Evolutionary conservation across 2,888 invertebrate genomes (phyloP).

Genomic region (Ectropis crepuscularia): DNA sequence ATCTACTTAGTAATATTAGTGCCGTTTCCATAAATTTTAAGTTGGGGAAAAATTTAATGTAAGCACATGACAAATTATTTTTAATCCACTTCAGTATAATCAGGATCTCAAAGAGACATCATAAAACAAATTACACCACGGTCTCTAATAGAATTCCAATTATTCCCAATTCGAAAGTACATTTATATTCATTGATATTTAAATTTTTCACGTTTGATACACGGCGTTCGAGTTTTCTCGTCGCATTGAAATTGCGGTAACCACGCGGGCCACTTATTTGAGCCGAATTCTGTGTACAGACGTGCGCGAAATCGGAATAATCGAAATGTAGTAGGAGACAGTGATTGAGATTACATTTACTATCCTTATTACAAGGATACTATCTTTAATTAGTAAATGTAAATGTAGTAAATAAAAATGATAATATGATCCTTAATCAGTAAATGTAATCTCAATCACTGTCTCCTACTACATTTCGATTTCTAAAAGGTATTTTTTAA

Average conservation of each 20-base stretch:
- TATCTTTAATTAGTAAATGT: no score
- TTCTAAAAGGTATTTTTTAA: no score
- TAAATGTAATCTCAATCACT: slow-evolving; percentile 3
- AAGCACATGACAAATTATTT: not conserved
- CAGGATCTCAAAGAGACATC: slow-evolving; percentile 25
- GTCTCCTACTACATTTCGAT: slow-evolving; percentile 33
- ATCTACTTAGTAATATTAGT: no score
- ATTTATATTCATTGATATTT: slow-evolving; percentile 48
- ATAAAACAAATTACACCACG: slow-evolving; percentile 34
- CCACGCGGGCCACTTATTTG: slow-evolving; percentile 66
- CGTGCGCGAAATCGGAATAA: slow-evolving; percentile 66
- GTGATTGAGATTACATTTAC: not conserved
- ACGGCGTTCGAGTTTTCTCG: slow-evolving; percentile 47
- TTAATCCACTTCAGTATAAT: slow-evolving; percentile 21
- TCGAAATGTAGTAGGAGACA: slow-evolving; percentile 31
- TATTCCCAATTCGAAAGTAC: slow-evolving; percentile 42
- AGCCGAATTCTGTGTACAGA: slow-evolving; percentile 66
- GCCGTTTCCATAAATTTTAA: no score
- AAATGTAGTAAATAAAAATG: no score
- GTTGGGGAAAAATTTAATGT: no score
- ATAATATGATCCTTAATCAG: no score
- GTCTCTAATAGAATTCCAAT: slow-evolving; percentile 40
- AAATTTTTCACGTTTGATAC: slow-evolving; percentile 49
- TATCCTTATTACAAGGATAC: no score
- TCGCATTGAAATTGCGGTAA: slow-evolving; percentile 65